phyloP scores from a whole-genome alignment of 2,797 vertebrate species.

The Halcyon leucocephala region DNA sequence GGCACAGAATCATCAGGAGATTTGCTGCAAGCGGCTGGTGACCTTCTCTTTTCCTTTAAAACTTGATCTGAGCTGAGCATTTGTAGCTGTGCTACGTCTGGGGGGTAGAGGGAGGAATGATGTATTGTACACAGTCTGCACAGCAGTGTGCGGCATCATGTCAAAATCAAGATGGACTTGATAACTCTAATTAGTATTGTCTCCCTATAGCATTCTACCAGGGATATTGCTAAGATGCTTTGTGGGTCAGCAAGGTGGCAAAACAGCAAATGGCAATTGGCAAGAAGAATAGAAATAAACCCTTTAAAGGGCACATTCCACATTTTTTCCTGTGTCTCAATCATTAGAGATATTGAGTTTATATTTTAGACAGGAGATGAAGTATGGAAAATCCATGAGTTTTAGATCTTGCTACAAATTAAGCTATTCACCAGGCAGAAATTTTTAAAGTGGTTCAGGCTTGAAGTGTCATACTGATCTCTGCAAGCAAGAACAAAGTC shows the following conservation, averaged over 20 bases:
- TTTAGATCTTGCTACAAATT: background rate
- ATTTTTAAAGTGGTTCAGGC: background rate
- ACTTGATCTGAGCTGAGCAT: background rate
- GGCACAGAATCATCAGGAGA: background rate
- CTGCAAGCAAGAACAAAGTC: background rate
- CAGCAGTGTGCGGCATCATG: background rate
- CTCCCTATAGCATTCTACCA: background rate
- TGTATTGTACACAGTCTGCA: fast-evolving
- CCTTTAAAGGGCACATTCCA: background rate
- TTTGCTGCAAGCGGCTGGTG: background rate
- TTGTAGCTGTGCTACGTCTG: background rate
- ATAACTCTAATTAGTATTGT: background rate
- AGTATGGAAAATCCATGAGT: background rate
- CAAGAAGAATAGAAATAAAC: background rate
- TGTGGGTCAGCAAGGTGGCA: fast-evolving
- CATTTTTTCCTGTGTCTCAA: background rate
- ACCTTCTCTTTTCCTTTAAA: background rate
- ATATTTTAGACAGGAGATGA: background rate
- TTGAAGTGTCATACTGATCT: fast-evolving
- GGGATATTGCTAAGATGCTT: background rate
- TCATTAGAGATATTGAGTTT: background rate
- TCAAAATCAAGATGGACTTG: background rate
- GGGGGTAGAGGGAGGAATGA: fast-evolving
- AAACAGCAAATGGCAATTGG: fast-evolving
- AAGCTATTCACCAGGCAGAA: background rate